Percentiles rank a stretch among this genome's conserved stretches.
These are phyloP conservation scores for Drosophila bifasciata DNA, from an alignment of 1,140 invertebrate genomes.

Conservation along the genomic window DNA sequence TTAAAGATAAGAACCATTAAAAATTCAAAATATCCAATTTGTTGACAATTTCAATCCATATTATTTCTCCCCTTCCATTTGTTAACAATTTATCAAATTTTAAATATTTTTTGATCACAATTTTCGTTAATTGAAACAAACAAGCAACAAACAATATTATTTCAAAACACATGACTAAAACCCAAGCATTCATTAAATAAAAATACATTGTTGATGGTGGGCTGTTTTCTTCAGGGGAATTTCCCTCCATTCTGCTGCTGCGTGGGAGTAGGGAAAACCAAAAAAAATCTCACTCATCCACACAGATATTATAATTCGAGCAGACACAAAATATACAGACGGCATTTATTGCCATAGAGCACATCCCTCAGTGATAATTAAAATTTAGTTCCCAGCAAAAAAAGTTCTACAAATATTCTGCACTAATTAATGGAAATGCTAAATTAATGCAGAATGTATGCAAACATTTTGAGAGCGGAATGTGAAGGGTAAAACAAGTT, in stretches of 20 bases:
- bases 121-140: too few relatives aligned
- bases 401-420: slow-evolving; percentile 5
- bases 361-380: slow-evolving; percentile 24
- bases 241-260: slow-evolving; percentile 10
- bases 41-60: too few relatives aligned
- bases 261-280: slow-evolving; percentile 16
- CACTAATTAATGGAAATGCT: slow-evolving; percentile 12
- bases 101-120: too few relatives aligned
- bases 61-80: too few relatives aligned
- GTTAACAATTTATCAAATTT: too few relatives aligned
- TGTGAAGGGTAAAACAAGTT: slow-evolving; percentile 29
- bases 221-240: slow-evolving; percentile 21
- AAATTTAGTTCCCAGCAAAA: slow-evolving; percentile 2
- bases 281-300: slow-evolving; percentile 22
- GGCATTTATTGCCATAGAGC: slow-evolving; percentile 34
- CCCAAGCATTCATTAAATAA: too few relatives aligned
- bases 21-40: too few relatives aligned
- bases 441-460: slow-evolving; percentile 16
- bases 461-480: slow-evolving; percentile 12
- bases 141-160: too few relatives aligned
- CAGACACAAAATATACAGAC: slow-evolving; percentile 3
- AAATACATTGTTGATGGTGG: too few relatives aligned
- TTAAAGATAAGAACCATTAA: too few relatives aligned
- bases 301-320: slow-evolving; percentile 6
- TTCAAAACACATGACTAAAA: too few relatives aligned